A percentile compares a stretch with the other conserved stretches of the same genome.
Conservation (phyloP, 2,797 vertebrate genomes). For the Gorsachius magnificus region DNA sequence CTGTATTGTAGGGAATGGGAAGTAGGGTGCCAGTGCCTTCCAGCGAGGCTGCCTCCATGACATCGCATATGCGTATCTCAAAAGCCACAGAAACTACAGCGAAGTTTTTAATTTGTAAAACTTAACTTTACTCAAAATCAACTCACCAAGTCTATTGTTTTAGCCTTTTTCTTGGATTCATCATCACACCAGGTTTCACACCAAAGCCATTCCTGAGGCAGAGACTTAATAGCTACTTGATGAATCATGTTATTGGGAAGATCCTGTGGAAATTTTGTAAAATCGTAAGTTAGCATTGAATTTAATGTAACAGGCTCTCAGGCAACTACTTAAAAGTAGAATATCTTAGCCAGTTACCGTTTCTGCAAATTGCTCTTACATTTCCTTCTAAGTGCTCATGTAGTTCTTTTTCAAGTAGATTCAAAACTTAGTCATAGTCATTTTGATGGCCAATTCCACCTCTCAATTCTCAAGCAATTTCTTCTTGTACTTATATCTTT, state of each 20-base stretch:
- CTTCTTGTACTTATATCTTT: not conserved
- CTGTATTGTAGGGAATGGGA: not conserved
- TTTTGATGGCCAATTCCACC: not conserved
- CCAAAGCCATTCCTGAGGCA: constrained; percentile 98
- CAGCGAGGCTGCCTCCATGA: not conserved
- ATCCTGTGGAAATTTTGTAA: constrained; percentile 78
- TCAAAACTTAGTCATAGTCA: not conserved
- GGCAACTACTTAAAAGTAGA: not conserved
- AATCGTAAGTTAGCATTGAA: not conserved
- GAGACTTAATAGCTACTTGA: constrained; percentile 94
- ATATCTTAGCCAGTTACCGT: not conserved
- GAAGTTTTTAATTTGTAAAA: not conserved
- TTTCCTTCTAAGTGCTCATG: not conserved
- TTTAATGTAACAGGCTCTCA: not conserved
- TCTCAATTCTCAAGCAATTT: not conserved
- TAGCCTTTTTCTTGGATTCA: constrained; percentile 88
- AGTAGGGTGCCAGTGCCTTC: not conserved
- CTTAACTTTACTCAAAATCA: not conserved
- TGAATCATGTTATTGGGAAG: constrained; percentile 99
- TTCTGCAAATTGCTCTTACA: not conserved
- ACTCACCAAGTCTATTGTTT: constrained; percentile 94
- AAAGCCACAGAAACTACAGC: not conserved
- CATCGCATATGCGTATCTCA: fast-evolving
- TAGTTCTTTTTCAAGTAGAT: not conserved
- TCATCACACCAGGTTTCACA: constrained; percentile 98